phyloP scores from a whole-genome alignment of 2,888 invertebrate species.

The Euproctis similis region DNA sequence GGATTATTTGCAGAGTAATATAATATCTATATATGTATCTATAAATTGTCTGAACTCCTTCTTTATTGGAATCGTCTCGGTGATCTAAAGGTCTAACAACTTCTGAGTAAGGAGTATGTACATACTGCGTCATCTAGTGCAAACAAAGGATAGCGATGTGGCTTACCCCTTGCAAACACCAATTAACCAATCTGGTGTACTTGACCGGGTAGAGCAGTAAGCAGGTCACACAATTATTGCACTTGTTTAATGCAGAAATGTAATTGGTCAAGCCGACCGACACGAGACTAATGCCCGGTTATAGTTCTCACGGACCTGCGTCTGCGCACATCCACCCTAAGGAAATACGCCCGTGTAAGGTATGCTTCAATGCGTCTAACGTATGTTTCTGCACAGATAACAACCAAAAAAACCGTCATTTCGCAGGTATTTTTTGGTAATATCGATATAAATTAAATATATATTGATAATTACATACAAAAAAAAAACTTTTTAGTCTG shows the following conservation, averaged over 20 bases:
- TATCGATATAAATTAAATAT: too few species aligned
- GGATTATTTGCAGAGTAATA: too few species aligned
- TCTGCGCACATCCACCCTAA: constrained; percentile 39
- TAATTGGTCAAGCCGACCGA: constrained; percentile 47
- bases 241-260: constrained; percentile 53
- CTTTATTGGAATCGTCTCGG: too few species aligned
- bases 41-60: too few species aligned
- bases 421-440: constrained; percentile 26
- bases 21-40: too few species aligned
- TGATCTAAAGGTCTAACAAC: too few species aligned
- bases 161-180: constrained; percentile 1
- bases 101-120: too few species aligned
- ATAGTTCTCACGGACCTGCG: constrained; percentile 52
- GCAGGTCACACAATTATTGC: constrained; percentile 32
- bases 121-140: too few species aligned
- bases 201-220: constrained; percentile 20
- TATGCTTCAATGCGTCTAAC: constrained; percentile 66
- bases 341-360: constrained; percentile 49
- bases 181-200: constrained; percentile 21
- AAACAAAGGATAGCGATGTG: too few species aligned
- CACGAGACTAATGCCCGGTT: constrained; percentile 55
- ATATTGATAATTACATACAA: too few species aligned
- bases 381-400: constrained; percentile 38
- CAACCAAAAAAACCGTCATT: constrained; percentile 37
- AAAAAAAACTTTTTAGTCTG: too few species aligned